Evolutionary conservation across 2,888 invertebrate species (phyloP).

Genomic region (Orthonevra nobilis): DNA sequence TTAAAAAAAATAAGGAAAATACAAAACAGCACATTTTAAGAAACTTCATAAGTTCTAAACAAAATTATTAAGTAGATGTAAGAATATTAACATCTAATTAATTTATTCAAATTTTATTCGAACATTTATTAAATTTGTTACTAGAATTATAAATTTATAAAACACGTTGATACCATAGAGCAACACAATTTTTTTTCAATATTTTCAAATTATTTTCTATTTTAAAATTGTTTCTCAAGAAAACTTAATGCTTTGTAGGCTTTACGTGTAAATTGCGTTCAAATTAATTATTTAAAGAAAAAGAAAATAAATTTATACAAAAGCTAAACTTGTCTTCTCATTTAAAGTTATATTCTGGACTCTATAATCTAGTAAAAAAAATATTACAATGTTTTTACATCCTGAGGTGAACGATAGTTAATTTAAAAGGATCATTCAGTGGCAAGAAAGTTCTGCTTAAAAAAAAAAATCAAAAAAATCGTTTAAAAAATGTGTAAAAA

Average conservation of each 20-base stretch:
- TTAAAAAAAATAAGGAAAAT: constrained; percentile 22
- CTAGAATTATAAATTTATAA: constrained; percentile 33
- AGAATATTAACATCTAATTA: not conserved
- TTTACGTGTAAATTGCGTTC: constrained; percentile 65
- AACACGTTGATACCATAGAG: constrained; percentile 56
- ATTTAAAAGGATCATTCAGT: too few species aligned
- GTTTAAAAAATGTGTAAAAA: too few species aligned
- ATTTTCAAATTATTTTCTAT: constrained; percentile 6
- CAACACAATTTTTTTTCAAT: constrained; percentile 50
- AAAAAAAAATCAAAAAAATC: too few species aligned
- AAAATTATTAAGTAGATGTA: not conserved
- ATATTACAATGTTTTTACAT: too few species aligned
- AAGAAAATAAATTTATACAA: constrained; percentile 63
- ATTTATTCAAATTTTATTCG: not conserved
- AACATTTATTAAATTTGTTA: constrained; percentile 15
- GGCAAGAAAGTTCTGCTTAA: too few species aligned
- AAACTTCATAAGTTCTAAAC: constrained; percentile 34
- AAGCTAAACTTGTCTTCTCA: not conserved
- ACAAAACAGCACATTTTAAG: constrained; percentile 26
- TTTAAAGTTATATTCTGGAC: not conserved
- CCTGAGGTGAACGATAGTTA: too few species aligned
- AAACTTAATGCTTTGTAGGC: constrained; percentile 57
- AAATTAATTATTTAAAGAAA: constrained; percentile 46
- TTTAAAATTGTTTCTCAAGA: constrained; percentile 4
- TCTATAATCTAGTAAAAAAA: too few species aligned